Evolutionary conservation across 1,140 invertebrate species (phyloP), one percentile per base, ranked within the genome.

Genomic region (Drosophila sucinea): DNA sequence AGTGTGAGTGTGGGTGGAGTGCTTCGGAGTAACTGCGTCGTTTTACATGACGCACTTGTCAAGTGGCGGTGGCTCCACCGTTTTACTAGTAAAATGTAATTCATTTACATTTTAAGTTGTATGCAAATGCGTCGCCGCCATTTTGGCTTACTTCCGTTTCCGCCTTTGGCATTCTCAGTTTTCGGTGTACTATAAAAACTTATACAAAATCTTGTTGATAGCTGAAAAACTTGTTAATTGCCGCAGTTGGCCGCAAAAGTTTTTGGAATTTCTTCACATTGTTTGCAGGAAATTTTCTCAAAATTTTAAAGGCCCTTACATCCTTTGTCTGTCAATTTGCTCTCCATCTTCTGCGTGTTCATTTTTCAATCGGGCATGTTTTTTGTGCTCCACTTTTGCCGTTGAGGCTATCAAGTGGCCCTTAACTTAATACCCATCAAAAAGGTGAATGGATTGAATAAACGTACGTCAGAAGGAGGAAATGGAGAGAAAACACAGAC

Each of bases 71-170:
- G 27, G 29, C 11, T 55, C 11, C n/a, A n/a, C 11, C 10, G 73
- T 67, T 71, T 76, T 60, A 62, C 57, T 63, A 67, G 58, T 60
- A 33, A 57, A 65, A 67, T 67, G 60, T 47, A 51, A 51, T 69
- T 57, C 55, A 77, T 78, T 75, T 71, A 71, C 76, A 65, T 74
- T 70, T 74, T 75, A 63, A 75, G 54, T 40, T 74, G n/a, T 67
- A 78, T 78, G 76, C 76, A 67, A 78, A 75, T 78, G 56, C 56
- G 40, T n/a, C 40, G 27, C 60, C 40, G 27, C 60, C 62, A 35
- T 44, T 58, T 23, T 58, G 7, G 60, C 60, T 32, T 11, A 69
- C 60, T 77, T 77, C 74, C 74, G 70, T 56, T 65, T 77, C 70
- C 70, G 65, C 29, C 11, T 6, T 64, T 25, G 23, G 23, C 10